phyloP scores from a whole-genome alignment of 1,140 invertebrate species.

The Pemphigus obesinymphae region DNA sequence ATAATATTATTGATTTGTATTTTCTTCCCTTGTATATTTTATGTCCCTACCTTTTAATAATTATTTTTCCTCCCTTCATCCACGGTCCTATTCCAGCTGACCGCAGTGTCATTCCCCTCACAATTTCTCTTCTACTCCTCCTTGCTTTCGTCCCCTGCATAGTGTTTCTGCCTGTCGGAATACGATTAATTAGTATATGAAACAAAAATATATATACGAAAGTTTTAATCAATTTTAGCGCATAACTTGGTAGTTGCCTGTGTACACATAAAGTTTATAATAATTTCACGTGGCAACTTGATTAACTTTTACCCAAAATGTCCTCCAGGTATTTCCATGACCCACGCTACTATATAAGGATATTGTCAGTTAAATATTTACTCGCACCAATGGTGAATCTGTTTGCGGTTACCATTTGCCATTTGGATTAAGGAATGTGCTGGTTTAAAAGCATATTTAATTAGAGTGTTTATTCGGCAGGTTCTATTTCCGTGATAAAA shows the following conservation, averaged over 20 bases:
- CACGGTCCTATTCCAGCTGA: neutral
- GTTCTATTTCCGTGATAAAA: neutral
- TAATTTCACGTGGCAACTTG: slow-evolving; percentile 36
- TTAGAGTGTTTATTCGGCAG: neutral
- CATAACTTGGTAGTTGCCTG: slow-evolving; percentile 25
- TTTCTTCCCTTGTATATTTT: slow-evolving; percentile 4
- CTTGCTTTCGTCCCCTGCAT: neutral
- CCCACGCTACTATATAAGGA: neutral
- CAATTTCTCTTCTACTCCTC: neutral
- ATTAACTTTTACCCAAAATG: slow-evolving; percentile 31
- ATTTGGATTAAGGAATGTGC: slow-evolving; percentile 20
- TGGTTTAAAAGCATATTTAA: slow-evolving; percentile 22
- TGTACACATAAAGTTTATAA: slow-evolving; percentile 38
- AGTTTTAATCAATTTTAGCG: slow-evolving; percentile 38
- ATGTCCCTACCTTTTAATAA: slow-evolving; percentile 1
- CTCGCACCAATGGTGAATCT: neutral
- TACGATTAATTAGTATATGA: slow-evolving; percentile 39
- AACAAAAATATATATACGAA: slow-evolving; percentile 36
- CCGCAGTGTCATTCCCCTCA: neutral
- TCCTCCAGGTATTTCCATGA: slow-evolving; percentile 31
- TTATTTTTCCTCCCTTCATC: slow-evolving; percentile 18
- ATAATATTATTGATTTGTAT: slow-evolving; percentile 19
- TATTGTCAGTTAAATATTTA: slow-evolving; percentile 36
- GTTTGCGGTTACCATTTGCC: slow-evolving; percentile 15
- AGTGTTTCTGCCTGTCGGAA: slow-evolving; percentile 17